These are phyloP conservation scores for Bergia sp. DNA, from an alignment of 92 coral and sea anemone genomes.

Conservation along the genomic window DNA sequence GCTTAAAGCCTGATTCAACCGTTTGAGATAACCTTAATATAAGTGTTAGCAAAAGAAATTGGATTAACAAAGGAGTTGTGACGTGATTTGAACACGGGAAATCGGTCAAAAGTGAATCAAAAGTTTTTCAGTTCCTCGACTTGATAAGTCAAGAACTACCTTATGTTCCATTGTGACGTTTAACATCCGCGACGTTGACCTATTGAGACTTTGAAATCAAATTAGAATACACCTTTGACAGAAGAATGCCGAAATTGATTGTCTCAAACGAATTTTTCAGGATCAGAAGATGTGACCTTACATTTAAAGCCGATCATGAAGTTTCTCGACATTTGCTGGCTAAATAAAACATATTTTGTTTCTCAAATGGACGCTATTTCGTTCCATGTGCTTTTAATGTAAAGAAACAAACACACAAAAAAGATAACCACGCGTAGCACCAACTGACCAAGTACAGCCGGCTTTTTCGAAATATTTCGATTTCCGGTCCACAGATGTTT, in stretches of 20 bases:
- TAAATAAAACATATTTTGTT: too few species aligned
- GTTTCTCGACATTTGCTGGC: not conserved
- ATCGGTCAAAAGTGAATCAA: too few species aligned
- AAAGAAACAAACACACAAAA: not conserved
- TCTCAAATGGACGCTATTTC: not conserved
- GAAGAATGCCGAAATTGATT: not conserved
- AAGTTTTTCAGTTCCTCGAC: too few species aligned
- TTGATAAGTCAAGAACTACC: too few species aligned
- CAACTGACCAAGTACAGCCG: not conserved
- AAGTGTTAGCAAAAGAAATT: too few species aligned
- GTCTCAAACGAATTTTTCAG: not conserved
- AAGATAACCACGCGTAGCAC: too few species aligned
- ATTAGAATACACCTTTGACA: not conserved
- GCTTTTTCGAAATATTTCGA: not conserved
- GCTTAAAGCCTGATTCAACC: too few species aligned
- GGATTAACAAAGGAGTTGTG: too few species aligned
- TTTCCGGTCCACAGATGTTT: constrained; percentile 6
- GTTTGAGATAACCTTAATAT: too few species aligned
- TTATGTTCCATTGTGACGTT: too few species aligned
- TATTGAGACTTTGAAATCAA: not conserved
- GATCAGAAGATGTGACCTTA: not conserved
- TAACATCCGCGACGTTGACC: not conserved
- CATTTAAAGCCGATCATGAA: not conserved
- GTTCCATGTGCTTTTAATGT: not conserved
- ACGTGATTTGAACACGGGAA: too few species aligned